Conservation (phyloP, 2,888 invertebrate species). For the Tipula vernalis region DNA sequence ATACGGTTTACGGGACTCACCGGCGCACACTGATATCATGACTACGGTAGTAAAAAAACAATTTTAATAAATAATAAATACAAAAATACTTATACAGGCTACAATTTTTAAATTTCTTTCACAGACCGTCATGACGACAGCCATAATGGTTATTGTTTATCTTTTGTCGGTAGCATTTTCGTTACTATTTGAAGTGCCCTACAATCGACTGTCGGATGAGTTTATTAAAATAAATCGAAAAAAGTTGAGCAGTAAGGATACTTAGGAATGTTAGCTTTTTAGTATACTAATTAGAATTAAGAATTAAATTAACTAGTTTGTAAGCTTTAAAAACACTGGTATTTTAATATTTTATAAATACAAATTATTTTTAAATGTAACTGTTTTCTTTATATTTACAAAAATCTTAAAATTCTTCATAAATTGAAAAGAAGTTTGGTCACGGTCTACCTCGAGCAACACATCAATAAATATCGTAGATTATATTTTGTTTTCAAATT, state of each 20-base stretch:
- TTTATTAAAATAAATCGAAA: conserved; percentile 13
- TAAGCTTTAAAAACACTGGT: background rate
- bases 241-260: background rate
- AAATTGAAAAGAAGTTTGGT: too few species aligned
- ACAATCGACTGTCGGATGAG: conserved; percentile 22
- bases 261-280: background rate
- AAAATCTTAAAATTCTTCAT: too few species aligned
- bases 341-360: background rate
- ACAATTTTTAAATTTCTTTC: background rate
- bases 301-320: background rate
- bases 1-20: conserved; percentile 24
- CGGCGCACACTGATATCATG: conserved; percentile 13
- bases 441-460: too few species aligned
- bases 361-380: background rate
- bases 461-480: too few species aligned
- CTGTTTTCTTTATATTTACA: background rate
- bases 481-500: too few species aligned
- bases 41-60: background rate
- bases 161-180: conserved; percentile 21
- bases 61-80: background rate
- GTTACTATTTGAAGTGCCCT: conserved; percentile 24
- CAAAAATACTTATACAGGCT: background rate
- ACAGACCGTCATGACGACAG: conserved; percentile 14
- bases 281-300: background rate
- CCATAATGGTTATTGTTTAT: conserved; percentile 21